Percentiles rank a stretch among this genome's conserved stretches.
phyloP scores from a whole-genome alignment of 2,113 vertebrate genomes.

The Odontophorus gujanensis region DNA sequence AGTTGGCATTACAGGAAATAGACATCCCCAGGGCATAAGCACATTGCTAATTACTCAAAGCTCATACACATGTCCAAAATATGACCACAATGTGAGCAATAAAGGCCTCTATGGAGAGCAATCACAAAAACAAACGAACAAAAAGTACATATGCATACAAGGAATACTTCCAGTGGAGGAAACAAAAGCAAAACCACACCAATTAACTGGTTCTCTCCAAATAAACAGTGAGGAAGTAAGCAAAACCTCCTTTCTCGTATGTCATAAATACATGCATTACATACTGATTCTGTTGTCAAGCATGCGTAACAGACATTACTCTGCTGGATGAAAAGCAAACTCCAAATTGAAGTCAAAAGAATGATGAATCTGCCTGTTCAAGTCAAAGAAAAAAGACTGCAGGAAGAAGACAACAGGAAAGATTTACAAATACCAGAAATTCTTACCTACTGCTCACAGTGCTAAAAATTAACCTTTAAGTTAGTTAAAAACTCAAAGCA shows the following conservation, averaged over 20 bases:
- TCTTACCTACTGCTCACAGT: neutral
- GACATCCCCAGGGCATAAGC: neutral
- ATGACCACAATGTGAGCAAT: neutral
- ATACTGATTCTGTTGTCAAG: neutral
- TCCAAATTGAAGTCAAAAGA: neutral
- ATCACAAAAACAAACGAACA: neutral
- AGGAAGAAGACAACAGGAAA: neutral
- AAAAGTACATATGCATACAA: neutral
- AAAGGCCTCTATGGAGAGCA: neutral
- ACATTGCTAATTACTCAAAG: neutral
- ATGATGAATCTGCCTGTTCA: neutral
- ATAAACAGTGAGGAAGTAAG: constrained; percentile 11
- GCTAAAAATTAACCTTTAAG: neutral
- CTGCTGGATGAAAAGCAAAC: neutral
- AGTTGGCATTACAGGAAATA: neutral
- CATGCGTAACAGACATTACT: neutral
- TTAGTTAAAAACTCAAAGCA: neutral
- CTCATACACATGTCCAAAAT: neutral
- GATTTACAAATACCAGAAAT: neutral
- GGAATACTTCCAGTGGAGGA: neutral
- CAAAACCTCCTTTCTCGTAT: neutral
- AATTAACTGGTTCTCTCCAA: neutral
- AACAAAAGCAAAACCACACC: constrained; percentile 28
- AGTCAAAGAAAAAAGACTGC: neutral
- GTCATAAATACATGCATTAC: neutral